Base-by-base conservation (phyloP, 2,888 invertebrate genomes). In the Conistra vaccinii region DNA sequence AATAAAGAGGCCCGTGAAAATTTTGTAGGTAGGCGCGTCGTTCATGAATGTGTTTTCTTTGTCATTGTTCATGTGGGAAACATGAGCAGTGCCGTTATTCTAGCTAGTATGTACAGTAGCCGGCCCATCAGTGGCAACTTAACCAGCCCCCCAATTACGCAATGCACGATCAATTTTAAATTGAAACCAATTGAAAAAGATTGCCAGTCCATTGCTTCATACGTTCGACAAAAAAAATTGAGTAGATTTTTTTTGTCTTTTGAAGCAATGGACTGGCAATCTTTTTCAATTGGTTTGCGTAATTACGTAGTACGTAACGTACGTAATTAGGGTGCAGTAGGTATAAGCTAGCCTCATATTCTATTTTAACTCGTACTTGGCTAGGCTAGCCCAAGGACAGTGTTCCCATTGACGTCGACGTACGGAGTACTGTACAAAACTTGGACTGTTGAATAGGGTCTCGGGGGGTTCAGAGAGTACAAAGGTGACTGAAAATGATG, bases 1-100 rank as follows among this genome's bases (percentile, higher is more conserved):
- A 60, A 80, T 53, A 78, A 29, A 78, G 78, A 78, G 78, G 78
- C 78, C 80, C 80, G 35, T 53, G 80, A 80, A 61, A 51, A 65
- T 39, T 65, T 60, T 65, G 65, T 73, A 42, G 77, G 35, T 29
- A 63, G 58, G 10, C 70, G 68, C 39, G 26, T 17, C 1, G 9
- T 32, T 32, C 23, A 35, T 72, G 20, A 29, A 58, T 58, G 39
- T 48, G 10, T 45, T 60, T 53, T 32, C 20, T 7, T 78, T 61
- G 7, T 10, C 3, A 53, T 75, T 77, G 32, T 77, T 42, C 4
- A 32, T 26, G 39, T 58, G 78, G 29, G 32, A 42, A 77, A 51
- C 0, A 26, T 58, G 17, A 69, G 58, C 14, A 58, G 32, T n/a
- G 14, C 35, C 42, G 51, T 58, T 76, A 39, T 58, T 45, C 35